These are phyloP conservation scores for Atherinosoma microstoma DNA, from an alignment of 2,797 vertebrate genomes.

Conservation along the genomic window DNA sequence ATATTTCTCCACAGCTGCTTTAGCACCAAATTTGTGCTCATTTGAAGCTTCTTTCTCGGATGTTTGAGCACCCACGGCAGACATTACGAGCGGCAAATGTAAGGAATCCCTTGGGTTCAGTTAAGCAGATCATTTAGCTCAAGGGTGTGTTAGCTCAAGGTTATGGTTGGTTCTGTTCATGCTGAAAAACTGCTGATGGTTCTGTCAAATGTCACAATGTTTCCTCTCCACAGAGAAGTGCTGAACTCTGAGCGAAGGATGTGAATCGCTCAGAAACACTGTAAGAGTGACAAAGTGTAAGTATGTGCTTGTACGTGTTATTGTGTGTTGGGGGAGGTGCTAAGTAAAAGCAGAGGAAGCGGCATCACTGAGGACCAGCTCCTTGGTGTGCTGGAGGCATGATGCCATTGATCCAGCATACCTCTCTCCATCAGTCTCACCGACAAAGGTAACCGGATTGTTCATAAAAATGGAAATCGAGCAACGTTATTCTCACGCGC, in stretches of 20 bases:
- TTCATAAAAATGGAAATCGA: conserved; percentile 89
- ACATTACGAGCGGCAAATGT: conserved; percentile 55
- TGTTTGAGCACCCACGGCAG: conserved; percentile 11
- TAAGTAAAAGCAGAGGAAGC: conserved; percentile 50
- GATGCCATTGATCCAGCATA: conserved; percentile 82
- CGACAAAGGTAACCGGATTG: conserved; percentile 83
- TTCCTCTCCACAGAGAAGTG: conserved; percentile 46
- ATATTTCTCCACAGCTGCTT: conserved; percentile 33
- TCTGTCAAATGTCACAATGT: conserved; percentile 58
- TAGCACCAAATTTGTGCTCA: conserved; percentile 13
- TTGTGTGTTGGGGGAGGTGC: conserved; percentile 20
- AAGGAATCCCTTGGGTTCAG: conserved; percentile 54
- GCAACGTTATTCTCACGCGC: conserved; percentile 65
- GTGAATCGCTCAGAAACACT: conserved; percentile 32
- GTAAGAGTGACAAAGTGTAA: conserved; percentile 26
- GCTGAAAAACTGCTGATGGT: conserved; percentile 60
- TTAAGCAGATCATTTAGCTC: conserved; percentile 72
- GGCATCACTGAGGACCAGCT: conserved; percentile 65
- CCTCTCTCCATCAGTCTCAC: conserved; percentile 81
- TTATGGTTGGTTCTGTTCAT: conserved; percentile 66
- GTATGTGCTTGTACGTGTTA: conserved; percentile 1
- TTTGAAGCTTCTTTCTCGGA: conserved; percentile 34
- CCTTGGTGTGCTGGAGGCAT: conserved; percentile 75
- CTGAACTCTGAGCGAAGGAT: conserved; percentile 36
- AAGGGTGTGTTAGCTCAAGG: conserved; percentile 75